Base-by-base conservation (phyloP, 2,113 vertebrate genomes). In the Eublepharis macularius region DNA sequence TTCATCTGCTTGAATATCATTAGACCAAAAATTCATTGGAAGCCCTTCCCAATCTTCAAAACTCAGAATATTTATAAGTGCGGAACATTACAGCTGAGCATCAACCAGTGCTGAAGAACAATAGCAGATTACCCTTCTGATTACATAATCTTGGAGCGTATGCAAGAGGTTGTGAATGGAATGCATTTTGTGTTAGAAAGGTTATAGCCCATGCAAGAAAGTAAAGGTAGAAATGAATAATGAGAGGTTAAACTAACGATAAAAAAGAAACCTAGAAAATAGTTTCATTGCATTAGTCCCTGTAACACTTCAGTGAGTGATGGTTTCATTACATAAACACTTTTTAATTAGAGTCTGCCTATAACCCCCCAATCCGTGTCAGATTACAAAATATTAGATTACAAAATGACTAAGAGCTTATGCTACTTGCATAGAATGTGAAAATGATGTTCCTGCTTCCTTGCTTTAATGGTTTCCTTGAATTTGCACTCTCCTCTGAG, bases 391-490 rank as follows among this genome's bases (percentile, higher is more conserved):
- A 92, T 82, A 81, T 19, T 45, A 82, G 73, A 78, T 82, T 83
- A 90, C 86, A 87, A 68, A 87, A 86, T 87, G 82, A 90, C 76
- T 74, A 84, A 86, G 76, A 87, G 68, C 10, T 89, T 80, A 89
- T 49, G 80, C 76, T 85, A 81, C 82, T 89, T 86, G 39, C 66
- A 39, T 47, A 75, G 51, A 83, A 49, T 4, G 76, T 89, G 47
- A 78, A 90, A 90, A 84, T 85, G 36, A 83, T 68, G 80, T 54
- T 76, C 49, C 73, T 85, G 17, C 80, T 83, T 60, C 32, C 80
- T 43, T 9, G 51, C 57, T 74, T 54, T 89, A 88, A 70, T 26
- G 1, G 77, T 65, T 90, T 82, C 39, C 74, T 34, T 41, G 2
- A 9, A 83, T 83, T 57, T 75, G 49, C 6, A 41, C 49, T 43